Conservation (phyloP, 2,888 invertebrate species). For the Teinopalpus imperialis region DNA sequence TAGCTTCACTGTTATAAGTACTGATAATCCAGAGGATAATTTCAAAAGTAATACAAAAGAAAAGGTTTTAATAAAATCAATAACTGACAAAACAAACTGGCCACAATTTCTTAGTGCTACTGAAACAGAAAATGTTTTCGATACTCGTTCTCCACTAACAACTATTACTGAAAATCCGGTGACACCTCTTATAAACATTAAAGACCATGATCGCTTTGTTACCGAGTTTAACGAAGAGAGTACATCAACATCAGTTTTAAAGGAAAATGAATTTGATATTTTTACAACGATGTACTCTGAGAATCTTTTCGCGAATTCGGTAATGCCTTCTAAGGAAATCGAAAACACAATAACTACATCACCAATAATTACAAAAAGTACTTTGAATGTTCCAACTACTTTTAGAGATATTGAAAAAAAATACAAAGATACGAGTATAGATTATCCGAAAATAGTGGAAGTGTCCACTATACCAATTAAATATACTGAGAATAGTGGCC, state of each 20-base stretch:
- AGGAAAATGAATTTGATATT: background rate
- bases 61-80: background rate
- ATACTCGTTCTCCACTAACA: slow-evolving; percentile 5
- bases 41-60: slow-evolving; percentile 6
- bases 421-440: background rate
- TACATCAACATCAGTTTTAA: background rate
- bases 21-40: background rate
- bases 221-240: background rate
- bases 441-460: background rate
- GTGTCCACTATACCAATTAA: background rate
- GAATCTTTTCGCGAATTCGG: background rate
- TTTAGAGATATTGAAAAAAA: background rate
- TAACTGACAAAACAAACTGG: background rate
- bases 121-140: background rate
- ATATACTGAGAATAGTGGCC: background rate
- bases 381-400: background rate
- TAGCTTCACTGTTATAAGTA: background rate
- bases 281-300: background rate
- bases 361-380: background rate
- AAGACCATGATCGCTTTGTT: background rate
- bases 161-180: background rate
- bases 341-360: background rate
- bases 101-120: background rate
- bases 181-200: background rate
- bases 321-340: background rate